Evolutionary conservation across 2,797 vertebrate species (phyloP).

Genomic region (Malurus splendens): DNA sequence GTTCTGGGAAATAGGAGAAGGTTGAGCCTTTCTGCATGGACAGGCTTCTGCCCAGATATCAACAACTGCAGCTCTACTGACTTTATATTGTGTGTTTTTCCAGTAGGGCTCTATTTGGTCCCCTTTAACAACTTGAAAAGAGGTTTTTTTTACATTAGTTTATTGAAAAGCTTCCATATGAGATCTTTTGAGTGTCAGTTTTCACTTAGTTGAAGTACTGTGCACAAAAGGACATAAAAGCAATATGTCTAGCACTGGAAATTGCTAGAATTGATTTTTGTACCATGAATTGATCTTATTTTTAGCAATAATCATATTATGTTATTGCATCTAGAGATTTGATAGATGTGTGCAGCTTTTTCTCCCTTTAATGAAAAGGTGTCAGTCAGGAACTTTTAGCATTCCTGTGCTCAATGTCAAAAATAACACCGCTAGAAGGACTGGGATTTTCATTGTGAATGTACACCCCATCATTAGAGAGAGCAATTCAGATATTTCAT

Average conservation of each 20-base stretch:
- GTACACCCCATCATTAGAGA: not conserved
- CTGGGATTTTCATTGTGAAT: not conserved
- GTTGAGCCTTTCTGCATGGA: not conserved
- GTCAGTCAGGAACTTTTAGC: not conserved
- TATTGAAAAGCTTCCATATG: not conserved
- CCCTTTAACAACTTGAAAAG: not conserved
- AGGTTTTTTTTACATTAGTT: not conserved
- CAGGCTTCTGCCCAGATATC: not conserved
- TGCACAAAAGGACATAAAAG: conserved; percentile 10
- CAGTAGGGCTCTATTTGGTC: not conserved
- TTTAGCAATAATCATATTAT: conserved; percentile 34
- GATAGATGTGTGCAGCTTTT: not conserved
- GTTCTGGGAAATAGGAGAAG: not conserved
- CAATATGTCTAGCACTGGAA: conserved; percentile 32
- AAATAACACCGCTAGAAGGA: not conserved
- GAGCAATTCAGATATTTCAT: not conserved
- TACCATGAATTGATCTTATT: conserved; percentile 37
- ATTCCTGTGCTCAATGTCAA: not conserved
- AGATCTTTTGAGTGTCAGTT: conserved; percentile 13
- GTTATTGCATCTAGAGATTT: conserved; percentile 9
- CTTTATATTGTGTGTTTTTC: not conserved
- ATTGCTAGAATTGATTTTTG: conserved; percentile 35
- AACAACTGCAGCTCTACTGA: not conserved
- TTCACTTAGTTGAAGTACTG: conserved; percentile 16
- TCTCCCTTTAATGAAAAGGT: conserved; percentile 1